Conservation (phyloP, 1,140 invertebrate genomes). For the Aphaenogaster floridana region DNA sequence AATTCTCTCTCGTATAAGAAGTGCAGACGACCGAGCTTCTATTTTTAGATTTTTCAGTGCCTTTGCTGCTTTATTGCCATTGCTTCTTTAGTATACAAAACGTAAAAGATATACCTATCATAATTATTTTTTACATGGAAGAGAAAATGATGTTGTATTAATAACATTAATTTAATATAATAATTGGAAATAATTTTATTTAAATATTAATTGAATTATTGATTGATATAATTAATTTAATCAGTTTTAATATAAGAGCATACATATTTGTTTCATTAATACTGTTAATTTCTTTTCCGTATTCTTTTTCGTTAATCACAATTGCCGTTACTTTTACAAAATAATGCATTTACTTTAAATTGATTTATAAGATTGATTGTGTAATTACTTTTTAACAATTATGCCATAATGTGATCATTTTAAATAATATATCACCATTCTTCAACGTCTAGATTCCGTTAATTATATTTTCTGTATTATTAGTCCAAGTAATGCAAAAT, state of each 20-base stretch:
- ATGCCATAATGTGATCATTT: not conserved
- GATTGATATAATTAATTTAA: too few species aligned
- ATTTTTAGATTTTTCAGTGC: conserved; percentile 31
- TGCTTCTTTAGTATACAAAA: not conserved
- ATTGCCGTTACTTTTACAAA: not conserved
- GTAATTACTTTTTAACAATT: not conserved
- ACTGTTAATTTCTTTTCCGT: too few species aligned
- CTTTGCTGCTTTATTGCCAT: not conserved
- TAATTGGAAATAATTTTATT: too few species aligned
- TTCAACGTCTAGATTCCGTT: not conserved
- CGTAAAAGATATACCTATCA: not conserved
- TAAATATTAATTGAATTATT: too few species aligned
- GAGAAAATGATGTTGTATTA: too few species aligned
- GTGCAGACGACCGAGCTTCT: conserved; percentile 20
- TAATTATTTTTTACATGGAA: not conserved
- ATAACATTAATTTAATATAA: too few species aligned
- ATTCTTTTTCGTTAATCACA: not conserved
- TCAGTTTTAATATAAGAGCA: too few species aligned
- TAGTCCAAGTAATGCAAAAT: not conserved
- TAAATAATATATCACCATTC: conserved; percentile 5
- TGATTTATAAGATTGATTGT: not conserved
- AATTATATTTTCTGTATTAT: conserved; percentile 18
- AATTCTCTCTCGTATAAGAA: conserved; percentile 37
- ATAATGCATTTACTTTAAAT: not conserved
- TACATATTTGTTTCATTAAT: too few species aligned